phyloP scores from a whole-genome alignment of 2,888 invertebrate genomes.

The Hirtodrosophila trivittata region DNA sequence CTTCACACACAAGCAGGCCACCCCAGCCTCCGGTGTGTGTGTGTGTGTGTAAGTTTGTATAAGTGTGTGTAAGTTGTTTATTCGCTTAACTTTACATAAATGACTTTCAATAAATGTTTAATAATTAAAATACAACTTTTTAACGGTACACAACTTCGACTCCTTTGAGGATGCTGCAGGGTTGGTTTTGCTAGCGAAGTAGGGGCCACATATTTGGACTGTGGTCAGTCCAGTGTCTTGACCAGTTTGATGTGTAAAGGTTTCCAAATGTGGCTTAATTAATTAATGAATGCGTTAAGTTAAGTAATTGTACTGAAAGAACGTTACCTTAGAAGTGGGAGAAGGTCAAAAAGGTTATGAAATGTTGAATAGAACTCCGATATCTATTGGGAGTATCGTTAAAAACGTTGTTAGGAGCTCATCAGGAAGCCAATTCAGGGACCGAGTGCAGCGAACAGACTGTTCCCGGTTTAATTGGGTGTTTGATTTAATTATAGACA shows the following conservation, averaged over 20 bases:
- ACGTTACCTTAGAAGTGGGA: not conserved
- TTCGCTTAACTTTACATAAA: slow-evolving; percentile 36
- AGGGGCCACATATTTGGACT: not conserved
- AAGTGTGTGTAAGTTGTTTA: slow-evolving; percentile 25
- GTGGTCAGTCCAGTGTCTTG: slow-evolving; percentile 31
- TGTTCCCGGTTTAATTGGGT: slow-evolving; percentile 63
- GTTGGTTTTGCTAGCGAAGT: not conserved
- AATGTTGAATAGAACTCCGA: too few species aligned
- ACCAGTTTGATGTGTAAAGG: slow-evolving; percentile 61
- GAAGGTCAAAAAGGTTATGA: not conserved
- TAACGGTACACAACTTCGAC: slow-evolving; percentile 23
- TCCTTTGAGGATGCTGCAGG: slow-evolving; percentile 33
- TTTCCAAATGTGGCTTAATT: slow-evolving; percentile 43
- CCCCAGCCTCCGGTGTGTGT: not conserved
- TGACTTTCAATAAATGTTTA: slow-evolving; percentile 58
- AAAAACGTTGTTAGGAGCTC: slow-evolving; percentile 31
- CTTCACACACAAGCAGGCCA: not conserved
- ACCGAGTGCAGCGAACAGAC: slow-evolving; percentile 22
- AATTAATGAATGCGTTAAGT: slow-evolving; percentile 54
- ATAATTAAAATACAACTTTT: slow-evolving; percentile 68
- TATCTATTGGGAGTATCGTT: too few species aligned
- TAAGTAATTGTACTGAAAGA: slow-evolving; percentile 9
- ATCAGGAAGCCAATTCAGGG: slow-evolving; percentile 32
- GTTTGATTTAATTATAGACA: slow-evolving; percentile 73
- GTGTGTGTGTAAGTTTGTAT: slow-evolving; percentile 4